A percentile compares a stretch with the other conserved stretches of the same genome.
These are phyloP conservation scores for Ciconia maguari DNA, from an alignment of 2,113 vertebrate genomes.

Conservation along the genomic window DNA sequence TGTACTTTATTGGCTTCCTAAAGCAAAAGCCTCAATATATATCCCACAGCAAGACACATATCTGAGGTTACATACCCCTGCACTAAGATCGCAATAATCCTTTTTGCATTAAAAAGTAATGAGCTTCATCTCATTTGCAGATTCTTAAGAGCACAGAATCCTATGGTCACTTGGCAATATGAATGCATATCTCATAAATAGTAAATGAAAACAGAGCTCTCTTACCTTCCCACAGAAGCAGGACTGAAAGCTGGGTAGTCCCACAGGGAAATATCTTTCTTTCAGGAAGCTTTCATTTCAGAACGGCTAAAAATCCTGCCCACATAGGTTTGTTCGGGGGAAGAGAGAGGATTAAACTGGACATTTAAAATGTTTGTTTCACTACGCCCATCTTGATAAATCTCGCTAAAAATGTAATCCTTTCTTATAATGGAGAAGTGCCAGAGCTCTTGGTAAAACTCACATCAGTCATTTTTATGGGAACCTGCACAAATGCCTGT, in stretches of 20 bases:
- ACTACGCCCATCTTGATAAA: not conserved
- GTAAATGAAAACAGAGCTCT: constrained; percentile 59
- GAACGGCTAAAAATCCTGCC: not conserved
- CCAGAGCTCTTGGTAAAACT: constrained; percentile 8
- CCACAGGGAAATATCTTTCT: constrained; percentile 46
- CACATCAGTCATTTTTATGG: constrained; percentile 27
- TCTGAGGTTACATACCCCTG: not conserved
- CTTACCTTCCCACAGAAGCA: constrained; percentile 50
- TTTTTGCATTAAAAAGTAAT: constrained; percentile 73
- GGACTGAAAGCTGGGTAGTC: constrained; percentile 37
- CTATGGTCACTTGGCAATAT: constrained; percentile 50
- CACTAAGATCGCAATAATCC: constrained; percentile 30
- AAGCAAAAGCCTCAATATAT: not conserved
- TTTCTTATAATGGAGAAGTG: not conserved
- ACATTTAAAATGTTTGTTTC: not conserved
- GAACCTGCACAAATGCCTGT: constrained; percentile 15
- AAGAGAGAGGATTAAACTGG: not conserved
- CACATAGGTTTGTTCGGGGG: not conserved
- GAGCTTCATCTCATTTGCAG: constrained; percentile 57
- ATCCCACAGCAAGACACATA: not conserved
- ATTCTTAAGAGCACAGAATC: constrained; percentile 67
- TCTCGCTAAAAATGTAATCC: not conserved
- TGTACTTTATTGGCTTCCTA: not conserved
- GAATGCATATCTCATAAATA: constrained; percentile 69
- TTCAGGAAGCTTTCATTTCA: constrained; percentile 17